Evolutionary conservation across 2,113 vertebrate species (phyloP).

Genomic region (Rhadina sibilatrix): DNA sequence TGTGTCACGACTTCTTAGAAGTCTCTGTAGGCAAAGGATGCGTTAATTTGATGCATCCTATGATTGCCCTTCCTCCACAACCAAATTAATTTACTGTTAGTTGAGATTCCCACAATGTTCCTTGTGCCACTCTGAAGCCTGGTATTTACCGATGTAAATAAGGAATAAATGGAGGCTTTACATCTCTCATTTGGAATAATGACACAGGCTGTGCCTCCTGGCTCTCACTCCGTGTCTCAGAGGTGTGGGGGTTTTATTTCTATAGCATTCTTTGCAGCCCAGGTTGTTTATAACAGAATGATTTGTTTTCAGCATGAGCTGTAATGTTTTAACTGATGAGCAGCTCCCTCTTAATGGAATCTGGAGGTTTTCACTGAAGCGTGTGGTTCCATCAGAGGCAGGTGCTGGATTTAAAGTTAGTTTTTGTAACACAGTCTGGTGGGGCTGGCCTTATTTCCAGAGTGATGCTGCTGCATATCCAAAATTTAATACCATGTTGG

Average conservation of each 20-base stretch:
- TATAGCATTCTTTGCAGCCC: neutral
- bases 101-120: constrained; percentile 13
- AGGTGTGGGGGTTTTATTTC: neutral
- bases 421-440: neutral
- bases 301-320: constrained; percentile 7
- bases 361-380: neutral
- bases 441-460: neutral
- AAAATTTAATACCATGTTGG: neutral
- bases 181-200: constrained; percentile 23
- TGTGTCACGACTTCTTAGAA: constrained; percentile 52
- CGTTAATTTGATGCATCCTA: constrained; percentile 20
- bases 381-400: neutral
- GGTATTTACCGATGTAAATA: constrained; percentile 13
- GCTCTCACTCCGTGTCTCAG: neutral
- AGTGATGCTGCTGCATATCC: neutral
- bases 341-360: neutral
- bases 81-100: neutral
- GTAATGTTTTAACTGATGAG: neutral
- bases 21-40: constrained; percentile 33
- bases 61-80: constrained; percentile 7
- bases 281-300: neutral
- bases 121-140: neutral
- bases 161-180: neutral
- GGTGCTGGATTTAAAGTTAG: neutral
- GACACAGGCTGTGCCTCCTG: neutral